phyloP scores from a whole-genome alignment of 1,140 invertebrate species.

The Sitobion miscanthi region DNA sequence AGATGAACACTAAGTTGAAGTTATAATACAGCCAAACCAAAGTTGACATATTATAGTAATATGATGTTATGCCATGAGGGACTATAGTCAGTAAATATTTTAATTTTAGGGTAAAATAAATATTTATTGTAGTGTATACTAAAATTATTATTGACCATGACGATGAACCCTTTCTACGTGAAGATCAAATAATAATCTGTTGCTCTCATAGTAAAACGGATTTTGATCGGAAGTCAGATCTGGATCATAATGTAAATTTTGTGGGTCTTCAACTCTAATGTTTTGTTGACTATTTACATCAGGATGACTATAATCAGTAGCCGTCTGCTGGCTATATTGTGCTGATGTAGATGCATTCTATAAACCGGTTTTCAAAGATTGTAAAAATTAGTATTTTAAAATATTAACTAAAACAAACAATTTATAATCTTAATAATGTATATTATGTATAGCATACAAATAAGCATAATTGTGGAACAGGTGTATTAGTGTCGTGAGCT shows the following conservation, averaged over 20 bases:
- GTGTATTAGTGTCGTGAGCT: not conserved
- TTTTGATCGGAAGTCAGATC: slow-evolving; percentile 67
- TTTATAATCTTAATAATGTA: not conserved
- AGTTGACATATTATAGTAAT: not conserved
- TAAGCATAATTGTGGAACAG: not conserved
- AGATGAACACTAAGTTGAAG: slow-evolving; percentile 11
- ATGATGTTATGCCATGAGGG: not conserved
- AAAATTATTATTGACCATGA: slow-evolving; percentile 39
- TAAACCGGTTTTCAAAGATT: not conserved
- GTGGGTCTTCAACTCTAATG: slow-evolving; percentile 59
- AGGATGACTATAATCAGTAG: not conserved
- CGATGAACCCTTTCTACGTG: slow-evolving; percentile 67
- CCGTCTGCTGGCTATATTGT: not conserved
- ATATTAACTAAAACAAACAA: not conserved
- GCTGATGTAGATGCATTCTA: slow-evolving; percentile 40
- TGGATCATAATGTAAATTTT: slow-evolving; percentile 65
- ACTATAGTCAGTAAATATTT: slow-evolving; percentile 10
- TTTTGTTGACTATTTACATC: slow-evolving; percentile 38
- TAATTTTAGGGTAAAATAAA: not conserved
- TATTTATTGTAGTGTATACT: not conserved
- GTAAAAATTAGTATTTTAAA: not conserved
- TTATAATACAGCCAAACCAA: not conserved
- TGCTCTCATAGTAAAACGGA: slow-evolving; percentile 71
- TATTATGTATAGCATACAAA: not conserved
- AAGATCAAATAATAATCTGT: slow-evolving; percentile 69